Percentiles rank a stretch among this genome's conserved stretches.
Evolutionary conservation across 2,888 invertebrate genomes (phyloP).

Genomic region (Frankliniella intonsa): DNA sequence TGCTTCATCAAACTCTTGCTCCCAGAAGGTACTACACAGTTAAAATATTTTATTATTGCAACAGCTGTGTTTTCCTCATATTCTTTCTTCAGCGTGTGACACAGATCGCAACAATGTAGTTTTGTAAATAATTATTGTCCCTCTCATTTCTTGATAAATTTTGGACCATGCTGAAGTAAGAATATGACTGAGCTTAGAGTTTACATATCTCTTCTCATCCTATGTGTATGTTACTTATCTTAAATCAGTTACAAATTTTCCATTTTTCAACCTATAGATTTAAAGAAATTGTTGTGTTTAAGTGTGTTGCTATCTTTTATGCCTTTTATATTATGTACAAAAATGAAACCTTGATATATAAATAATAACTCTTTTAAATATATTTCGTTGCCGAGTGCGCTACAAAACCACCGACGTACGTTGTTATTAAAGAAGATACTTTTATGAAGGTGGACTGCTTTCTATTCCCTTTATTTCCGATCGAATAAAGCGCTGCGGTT

Average conservation of each 20-base stretch:
- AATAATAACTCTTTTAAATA: background rate
- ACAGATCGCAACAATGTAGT: no score
- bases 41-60: background rate
- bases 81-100: background rate
- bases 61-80: background rate
- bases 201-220: constrained; percentile 7
- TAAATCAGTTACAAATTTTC: background rate
- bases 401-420: background rate
- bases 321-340: constrained; percentile 4
- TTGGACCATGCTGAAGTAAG: background rate
- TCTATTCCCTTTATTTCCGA: no score
- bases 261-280: constrained; percentile 12
- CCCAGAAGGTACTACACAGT: background rate
- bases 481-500: no score
- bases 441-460: background rate
- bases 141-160: no score
- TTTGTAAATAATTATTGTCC: background rate
- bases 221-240: background rate
- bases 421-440: constrained; percentile 14
- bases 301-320: constrained; percentile 23
- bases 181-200: constrained; percentile 7
- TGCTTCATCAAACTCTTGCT: background rate
- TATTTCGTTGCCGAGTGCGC: constrained; percentile 12
- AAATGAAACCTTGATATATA: background rate
- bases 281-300: background rate